phyloP scores from a whole-genome alignment of 2,113 vertebrate species.

The Psettodes erumei region DNA sequence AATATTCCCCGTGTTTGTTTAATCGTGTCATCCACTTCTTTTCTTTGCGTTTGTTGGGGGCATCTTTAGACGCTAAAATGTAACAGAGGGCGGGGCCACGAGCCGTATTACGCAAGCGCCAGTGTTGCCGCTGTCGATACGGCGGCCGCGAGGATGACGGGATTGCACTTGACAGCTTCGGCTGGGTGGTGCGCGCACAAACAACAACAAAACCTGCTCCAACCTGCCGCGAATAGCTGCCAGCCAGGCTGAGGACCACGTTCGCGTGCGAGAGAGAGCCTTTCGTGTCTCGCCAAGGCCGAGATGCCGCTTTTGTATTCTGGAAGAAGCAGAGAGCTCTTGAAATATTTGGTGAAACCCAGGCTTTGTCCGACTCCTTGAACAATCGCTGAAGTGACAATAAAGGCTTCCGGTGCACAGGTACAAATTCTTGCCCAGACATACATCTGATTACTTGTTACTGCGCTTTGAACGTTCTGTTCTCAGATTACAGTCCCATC shows the following conservation, averaged over 20 bases:
- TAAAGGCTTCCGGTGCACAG: no score
- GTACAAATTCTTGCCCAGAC: no score
- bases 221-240: constrained; percentile 21
- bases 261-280: constrained; percentile 7
- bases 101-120: constrained; percentile 17
- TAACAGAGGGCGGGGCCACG: neutral
- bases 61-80: neutral
- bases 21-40: neutral
- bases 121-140: constrained; percentile 35
- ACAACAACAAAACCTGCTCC: constrained; percentile 46
- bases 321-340: neutral
- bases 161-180: constrained; percentile 47
- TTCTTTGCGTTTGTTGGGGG: neutral
- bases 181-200: constrained; percentile 8
- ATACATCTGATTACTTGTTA: no score
- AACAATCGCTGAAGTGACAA: no score
- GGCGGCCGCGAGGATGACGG: constrained; percentile 18
- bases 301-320: neutral
- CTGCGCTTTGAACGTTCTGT: no score
- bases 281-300: neutral
- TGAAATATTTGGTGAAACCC: neutral
- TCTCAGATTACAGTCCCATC: no score
- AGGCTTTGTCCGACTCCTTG: no score
- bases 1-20: no score
- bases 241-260: constrained; percentile 15